Evolutionary conservation across 2,113 vertebrate species (phyloP), one percentile per base, ranked within the genome.

Genomic region (Seriola dumerili): DNA sequence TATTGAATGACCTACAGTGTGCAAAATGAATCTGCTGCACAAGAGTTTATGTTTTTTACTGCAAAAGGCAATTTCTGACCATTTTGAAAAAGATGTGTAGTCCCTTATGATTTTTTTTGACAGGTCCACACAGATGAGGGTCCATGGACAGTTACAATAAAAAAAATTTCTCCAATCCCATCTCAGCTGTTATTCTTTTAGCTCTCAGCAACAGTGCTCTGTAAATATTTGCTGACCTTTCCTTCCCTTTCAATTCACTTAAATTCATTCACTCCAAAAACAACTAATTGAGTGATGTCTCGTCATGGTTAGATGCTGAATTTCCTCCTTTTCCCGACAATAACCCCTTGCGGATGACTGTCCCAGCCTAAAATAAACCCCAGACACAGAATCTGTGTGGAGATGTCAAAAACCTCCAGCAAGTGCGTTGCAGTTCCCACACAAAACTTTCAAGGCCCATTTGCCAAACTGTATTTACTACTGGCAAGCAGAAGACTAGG

Each of bases 401-500:
- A 80, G 62, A 81, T 76, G 0, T 76, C 1, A 8, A 70, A 90
- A 76, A 72, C 12, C 40, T 61, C 44, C n/a, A 76, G 40, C 23
- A 32, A 81, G 61, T 59, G 40, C 42, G 13, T 59, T 54, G 10
- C 25, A 70, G 72, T 83, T 86, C 78, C 52, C 76, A 84, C 80
- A 87, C 69, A 64, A 29, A 55, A 8, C 6, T 34, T 67, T 38
- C 17, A 19, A 61, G 61, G 46, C 8, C 36, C 23, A 61, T 77
- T 88, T 87, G 61, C 75, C 83, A 86, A 81, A 88, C 57, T 72
- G 65, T 4, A 83, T 86, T 84, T 75, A 82, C 61, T 84, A 58
- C 46, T 80, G 70, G 78, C 75, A 80, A 71, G 65, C 54, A 79
- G 50, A 76, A 5, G 48, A 69, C 64, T 17, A 64, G 87, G 67